Evolutionary conservation across 2,888 invertebrate genomes (phyloP), one percentile per base, ranked within the genome.

Genomic region (Leptarthrus brevirostris): DNA sequence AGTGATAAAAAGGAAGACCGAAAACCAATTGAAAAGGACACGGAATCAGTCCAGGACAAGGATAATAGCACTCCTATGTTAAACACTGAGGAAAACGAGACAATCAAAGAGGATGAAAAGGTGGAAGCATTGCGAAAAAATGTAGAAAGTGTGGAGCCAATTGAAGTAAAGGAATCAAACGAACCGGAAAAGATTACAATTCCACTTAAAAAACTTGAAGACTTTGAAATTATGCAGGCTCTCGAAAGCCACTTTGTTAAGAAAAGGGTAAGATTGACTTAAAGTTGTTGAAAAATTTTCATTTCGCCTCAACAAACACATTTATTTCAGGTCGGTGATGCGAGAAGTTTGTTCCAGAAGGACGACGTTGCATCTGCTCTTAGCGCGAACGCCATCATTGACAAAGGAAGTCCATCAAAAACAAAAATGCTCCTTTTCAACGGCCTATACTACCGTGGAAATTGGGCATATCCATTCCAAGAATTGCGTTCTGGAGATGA

Each of bases 391-490:
- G 88, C 88, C 36, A 87, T 90, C 56, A 88, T 88, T 47, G 88
- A 87, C 58, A 87, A 81, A 1, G 79, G 81, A 12, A 53, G 74
- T 2, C 80, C 78, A 14, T 79, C 81, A 53, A 81, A 81, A 73
- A 89, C 91, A 0, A 85, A 89, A 78, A 87, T 93, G 85, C 83
- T 94, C 34, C 86, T 94, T 58, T 91, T 92, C 78, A 93, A 93
- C 79, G 92, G 92, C 0, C 86, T 94, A 79, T 93, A 92, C 82
- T 93, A 92, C 86, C 91, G 91, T 77, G 93, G 92, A n/a, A 88
- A 88, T 10, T 94, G 94, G 94, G 87, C 89, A 75, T 86, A 87
- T 24, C 86, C 90, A 0, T 94, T 94, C 81, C 88, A 90, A 75
- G 82, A 83, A 73, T 76, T 81, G 69, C 54, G 61, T 5, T 78